Conservation (phyloP, 1,140 invertebrate genomes). For the Drosophila novamexicana region DNA sequence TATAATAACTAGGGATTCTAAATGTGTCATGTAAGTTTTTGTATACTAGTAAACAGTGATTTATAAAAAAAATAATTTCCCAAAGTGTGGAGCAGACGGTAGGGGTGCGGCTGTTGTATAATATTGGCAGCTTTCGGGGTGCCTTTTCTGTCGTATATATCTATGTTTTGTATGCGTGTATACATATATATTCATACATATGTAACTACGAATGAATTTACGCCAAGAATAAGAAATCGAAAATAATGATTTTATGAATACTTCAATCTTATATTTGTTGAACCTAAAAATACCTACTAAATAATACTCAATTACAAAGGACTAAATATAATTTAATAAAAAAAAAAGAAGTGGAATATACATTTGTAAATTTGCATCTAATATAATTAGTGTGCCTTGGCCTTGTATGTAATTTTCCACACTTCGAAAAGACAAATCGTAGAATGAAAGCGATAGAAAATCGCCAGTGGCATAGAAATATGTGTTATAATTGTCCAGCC, state of each 20-base stretch:
- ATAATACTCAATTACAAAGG: background rate
- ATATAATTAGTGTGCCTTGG: constrained; percentile 68
- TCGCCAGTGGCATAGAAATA: constrained; percentile 93
- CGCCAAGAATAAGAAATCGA: too few relatives aligned
- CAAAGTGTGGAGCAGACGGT: too few relatives aligned
- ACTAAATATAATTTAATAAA: constrained; percentile 22
- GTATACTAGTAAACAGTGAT: too few relatives aligned
- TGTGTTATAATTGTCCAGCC: constrained; percentile 95
- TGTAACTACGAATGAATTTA: too few relatives aligned
- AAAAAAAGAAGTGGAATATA: constrained; percentile 2
- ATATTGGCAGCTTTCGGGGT: too few relatives aligned
- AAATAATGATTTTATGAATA: background rate
- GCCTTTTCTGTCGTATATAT: too few relatives aligned
- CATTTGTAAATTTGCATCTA: background rate
- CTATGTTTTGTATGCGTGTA: too few relatives aligned
- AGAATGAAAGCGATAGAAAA: constrained; percentile 96
- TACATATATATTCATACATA: too few relatives aligned
- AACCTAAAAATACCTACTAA: background rate
- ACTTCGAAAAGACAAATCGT: constrained; percentile 98
- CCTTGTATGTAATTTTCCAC: constrained; percentile 97
- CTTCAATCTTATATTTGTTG: background rate
- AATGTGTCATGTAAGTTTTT: too few relatives aligned
- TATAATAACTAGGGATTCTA: too few relatives aligned
- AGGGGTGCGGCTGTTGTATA: too few relatives aligned
- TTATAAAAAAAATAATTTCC: too few relatives aligned